A percentile compares a stretch with the other conserved stretches of the same genome.
Evolutionary conservation across 1,140 invertebrate genomes (phyloP).

Genomic region (Lerema accius): DNA sequence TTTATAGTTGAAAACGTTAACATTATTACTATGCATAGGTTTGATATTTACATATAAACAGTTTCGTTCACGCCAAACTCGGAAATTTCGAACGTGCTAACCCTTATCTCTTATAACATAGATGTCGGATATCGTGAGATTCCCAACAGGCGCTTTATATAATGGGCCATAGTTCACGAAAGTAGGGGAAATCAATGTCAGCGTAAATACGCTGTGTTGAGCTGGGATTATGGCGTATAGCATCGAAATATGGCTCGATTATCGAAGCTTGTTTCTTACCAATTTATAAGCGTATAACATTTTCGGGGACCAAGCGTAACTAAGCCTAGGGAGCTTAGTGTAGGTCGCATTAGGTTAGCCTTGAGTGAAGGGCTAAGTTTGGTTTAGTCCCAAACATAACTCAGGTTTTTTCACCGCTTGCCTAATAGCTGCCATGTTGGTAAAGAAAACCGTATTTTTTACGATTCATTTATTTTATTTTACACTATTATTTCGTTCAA

Average conservation of each 20-base stretch:
- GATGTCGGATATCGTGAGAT: slow-evolving; percentile 2
- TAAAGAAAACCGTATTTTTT: no score
- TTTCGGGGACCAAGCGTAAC: background rate
- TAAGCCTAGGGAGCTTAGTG: no score
- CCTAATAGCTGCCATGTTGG: no score
- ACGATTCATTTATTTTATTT: no score
- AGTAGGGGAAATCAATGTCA: slow-evolving; percentile 5
- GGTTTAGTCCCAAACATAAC: no score
- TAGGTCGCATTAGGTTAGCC: no score
- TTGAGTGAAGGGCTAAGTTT: no score
- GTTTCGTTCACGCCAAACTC: background rate
- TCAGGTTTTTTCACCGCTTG: no score
- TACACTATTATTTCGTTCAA: no score
- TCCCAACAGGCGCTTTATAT: slow-evolving; percentile 1
- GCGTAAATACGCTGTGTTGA: background rate
- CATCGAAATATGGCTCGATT: background rate
- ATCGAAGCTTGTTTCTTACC: background rate
- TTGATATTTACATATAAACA: background rate
- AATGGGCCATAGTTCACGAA: slow-evolving; percentile 1
- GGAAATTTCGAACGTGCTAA: background rate
- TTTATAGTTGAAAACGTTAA: no score
- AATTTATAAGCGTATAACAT: background rate
- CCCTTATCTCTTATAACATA: slow-evolving; percentile 2
- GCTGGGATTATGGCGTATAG: background rate
- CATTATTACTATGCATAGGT: background rate